Conservation (phyloP, 2,797 vertebrate species). For the Hozukius guyotensis region DNA sequence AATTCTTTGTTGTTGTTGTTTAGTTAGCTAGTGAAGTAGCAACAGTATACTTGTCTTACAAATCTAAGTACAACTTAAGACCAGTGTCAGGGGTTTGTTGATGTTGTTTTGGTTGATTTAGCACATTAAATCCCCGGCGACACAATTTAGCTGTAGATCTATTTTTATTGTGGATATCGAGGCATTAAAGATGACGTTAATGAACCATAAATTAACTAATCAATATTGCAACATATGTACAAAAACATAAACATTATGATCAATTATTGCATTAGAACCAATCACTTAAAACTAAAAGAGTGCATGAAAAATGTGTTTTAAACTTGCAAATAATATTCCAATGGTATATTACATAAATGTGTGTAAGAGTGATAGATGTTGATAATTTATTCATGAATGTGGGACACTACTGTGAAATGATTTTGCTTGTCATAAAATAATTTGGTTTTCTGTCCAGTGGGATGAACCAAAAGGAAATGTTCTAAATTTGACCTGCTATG, state of each 20-base stretch:
- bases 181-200: neutral
- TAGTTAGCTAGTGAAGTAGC: neutral
- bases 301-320: neutral
- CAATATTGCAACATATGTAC: neutral
- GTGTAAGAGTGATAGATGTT: neutral
- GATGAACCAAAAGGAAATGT: conserved; percentile 34
- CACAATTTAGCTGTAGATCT: neutral
- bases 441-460: neutral
- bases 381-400: neutral
- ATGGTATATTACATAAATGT: neutral
- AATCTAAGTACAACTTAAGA: neutral
- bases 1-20: neutral
- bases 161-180: neutral
- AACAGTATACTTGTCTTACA: neutral
- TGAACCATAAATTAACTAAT: neutral
- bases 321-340: neutral
- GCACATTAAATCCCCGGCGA: neutral
- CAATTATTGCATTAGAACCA: neutral
- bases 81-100: neutral
- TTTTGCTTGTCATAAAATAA: neutral
- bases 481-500: conserved; percentile 21
- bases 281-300: neutral
- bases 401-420: neutral
- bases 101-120: neutral
- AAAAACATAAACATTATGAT: neutral